Percentiles rank a stretch among this genome's conserved stretches.
These are phyloP conservation scores for Bergia sp. DNA, from an alignment of 92 coral and sea anemone species.

Conservation along the genomic window DNA sequence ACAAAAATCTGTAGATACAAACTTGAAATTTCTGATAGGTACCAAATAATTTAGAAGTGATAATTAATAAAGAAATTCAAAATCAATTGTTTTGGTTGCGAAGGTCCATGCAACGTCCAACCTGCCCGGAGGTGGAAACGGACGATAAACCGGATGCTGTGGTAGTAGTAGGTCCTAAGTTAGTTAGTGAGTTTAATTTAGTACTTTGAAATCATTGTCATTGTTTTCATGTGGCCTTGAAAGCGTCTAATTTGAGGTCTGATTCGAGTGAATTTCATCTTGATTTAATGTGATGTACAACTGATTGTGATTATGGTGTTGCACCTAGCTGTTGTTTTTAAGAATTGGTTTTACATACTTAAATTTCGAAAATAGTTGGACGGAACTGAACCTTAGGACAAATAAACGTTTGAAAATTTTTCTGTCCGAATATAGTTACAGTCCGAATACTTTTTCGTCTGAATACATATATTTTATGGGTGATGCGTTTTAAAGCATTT, in stretches of 20 bases:
- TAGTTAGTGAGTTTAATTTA: not conserved
- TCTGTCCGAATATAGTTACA: slow-evolving; percentile 1
- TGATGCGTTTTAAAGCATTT: not conserved
- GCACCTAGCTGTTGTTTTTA: not conserved
- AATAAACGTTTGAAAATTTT: not conserved
- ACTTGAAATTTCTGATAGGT: not conserved
- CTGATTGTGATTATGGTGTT: not conserved
- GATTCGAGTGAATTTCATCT: not conserved
- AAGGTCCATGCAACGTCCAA: too few species aligned
- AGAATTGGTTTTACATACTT: not conserved
- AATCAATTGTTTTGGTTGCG: too few species aligned
- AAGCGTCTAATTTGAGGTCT: not conserved
- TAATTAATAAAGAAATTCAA: not conserved
- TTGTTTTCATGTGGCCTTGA: slow-evolving; percentile 3
- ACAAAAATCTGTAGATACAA: not conserved
- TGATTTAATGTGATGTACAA: not conserved
- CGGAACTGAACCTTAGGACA: too few species aligned
- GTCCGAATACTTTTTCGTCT: not conserved
- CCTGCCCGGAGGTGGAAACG: too few species aligned
- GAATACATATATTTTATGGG: not conserved
- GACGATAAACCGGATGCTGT: too few species aligned
- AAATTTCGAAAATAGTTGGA: too few species aligned
- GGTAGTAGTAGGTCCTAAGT: not conserved
- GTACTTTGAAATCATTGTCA: not conserved
- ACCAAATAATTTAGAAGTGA: not conserved